These are phyloP conservation scores for Nannoperca obscura DNA, from an alignment of 2,797 vertebrate species.

Conservation along the genomic window DNA sequence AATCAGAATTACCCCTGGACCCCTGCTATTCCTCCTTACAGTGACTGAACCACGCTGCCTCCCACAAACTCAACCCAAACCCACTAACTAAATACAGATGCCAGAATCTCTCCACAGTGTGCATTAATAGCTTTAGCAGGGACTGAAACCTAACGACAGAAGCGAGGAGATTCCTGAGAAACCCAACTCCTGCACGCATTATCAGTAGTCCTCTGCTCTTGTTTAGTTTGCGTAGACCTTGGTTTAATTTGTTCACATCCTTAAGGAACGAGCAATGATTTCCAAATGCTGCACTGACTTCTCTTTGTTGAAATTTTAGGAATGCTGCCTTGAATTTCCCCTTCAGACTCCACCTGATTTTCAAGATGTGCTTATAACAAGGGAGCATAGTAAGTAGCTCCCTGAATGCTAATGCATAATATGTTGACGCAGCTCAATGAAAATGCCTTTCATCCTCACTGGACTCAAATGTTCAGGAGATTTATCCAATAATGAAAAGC, in stretches of 20 bases:
- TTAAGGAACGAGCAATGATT: constrained; percentile 36
- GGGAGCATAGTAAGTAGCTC: constrained; percentile 29
- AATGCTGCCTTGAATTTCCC: constrained; percentile 20
- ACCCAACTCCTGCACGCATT: constrained; percentile 12
- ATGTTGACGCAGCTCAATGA: constrained; percentile 28
- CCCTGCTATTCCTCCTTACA: constrained; percentile 51
- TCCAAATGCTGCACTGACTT: constrained; percentile 48
- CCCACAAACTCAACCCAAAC: constrained; percentile 54
- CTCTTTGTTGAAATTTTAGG: constrained; percentile 36
- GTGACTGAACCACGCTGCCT: constrained; percentile 56
- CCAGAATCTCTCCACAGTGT: constrained; percentile 43
- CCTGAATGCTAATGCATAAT: constrained; percentile 20
- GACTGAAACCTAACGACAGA: constrained; percentile 38
- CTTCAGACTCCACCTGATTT: constrained; percentile 44
- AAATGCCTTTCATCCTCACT: constrained; percentile 47
- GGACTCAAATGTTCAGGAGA: constrained; percentile 23
- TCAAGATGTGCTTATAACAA: constrained; percentile 8
- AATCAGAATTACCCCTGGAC: constrained; percentile 61
- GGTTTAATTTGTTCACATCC: constrained; percentile 28
- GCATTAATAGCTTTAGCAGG: constrained; percentile 57
- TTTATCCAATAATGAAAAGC: constrained; percentile 51
- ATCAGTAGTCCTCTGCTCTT: constrained; percentile 23
- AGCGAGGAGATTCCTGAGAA: constrained; percentile 24
- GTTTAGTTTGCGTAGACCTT: constrained; percentile 17
- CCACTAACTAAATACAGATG: constrained; percentile 75